Percentiles rank a stretch among this genome's conserved stretches.
These are phyloP conservation scores for Echinarachnius parma DNA, from an alignment of 53 echinoderm and acorn worm genomes.

Conservation along the genomic window DNA sequence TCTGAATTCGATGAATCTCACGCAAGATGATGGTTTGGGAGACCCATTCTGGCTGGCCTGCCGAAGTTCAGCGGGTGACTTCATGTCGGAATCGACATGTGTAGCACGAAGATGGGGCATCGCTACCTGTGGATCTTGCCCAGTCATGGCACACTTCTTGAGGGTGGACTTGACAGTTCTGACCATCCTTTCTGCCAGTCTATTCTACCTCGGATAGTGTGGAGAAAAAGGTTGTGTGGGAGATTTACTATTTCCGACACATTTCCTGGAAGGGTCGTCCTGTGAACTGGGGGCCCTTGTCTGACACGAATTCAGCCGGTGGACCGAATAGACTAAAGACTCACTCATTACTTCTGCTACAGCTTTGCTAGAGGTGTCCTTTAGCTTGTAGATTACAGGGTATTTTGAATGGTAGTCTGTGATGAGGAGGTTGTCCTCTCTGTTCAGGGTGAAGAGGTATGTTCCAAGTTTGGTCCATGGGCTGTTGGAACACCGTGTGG, in stretches of 20 bases:
- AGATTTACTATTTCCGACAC: conserved; percentile 43
- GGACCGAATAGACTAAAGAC: conserved; percentile 38
- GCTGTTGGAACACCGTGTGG: conserved; percentile 5
- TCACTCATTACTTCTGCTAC: conserved; percentile 22
- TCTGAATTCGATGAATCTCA: not conserved
- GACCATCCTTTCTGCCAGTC: conserved; percentile 57
- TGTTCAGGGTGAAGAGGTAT: not conserved
- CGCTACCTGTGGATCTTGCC: conserved; percentile 36
- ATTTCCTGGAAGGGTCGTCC: conserved; percentile 44
- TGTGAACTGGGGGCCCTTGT: conserved; percentile 55
- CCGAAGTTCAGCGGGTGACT: conserved; percentile 60
- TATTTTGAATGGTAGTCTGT: conserved; percentile 49
- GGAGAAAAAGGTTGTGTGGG: conserved; percentile 26
- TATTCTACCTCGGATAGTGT: conserved; percentile 55
- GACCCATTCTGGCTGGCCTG: conserved; percentile 32
- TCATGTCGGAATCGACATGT: conserved; percentile 37
- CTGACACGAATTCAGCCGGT: conserved; percentile 49
- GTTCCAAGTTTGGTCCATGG: conserved; percentile 1
- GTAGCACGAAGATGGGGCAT: conserved; percentile 46
- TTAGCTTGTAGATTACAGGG: conserved; percentile 31
- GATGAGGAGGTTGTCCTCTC: conserved; percentile 2
- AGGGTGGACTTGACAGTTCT: conserved; percentile 50
- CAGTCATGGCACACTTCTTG: conserved; percentile 48
- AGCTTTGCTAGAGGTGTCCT: conserved; percentile 15
- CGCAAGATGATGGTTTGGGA: conserved; percentile 48